Base-by-base conservation (phyloP, 37 sponge, comb jelly and placozoan species). In the Mnemiopsis leidyi region DNA sequence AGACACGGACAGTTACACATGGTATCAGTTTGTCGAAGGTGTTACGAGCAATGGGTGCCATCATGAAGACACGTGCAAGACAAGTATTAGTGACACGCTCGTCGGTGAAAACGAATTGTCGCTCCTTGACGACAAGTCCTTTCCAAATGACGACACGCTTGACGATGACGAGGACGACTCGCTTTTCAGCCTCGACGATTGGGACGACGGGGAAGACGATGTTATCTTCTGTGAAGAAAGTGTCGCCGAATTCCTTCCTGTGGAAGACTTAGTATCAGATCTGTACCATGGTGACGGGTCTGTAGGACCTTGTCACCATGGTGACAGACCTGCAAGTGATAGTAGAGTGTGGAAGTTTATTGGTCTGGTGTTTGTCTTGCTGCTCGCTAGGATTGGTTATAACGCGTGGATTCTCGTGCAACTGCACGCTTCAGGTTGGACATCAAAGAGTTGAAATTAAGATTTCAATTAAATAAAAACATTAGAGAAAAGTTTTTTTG, bases 401-500 rank as follows among this genome's bases (percentile, higher is more conserved):
- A 28, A 32, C 16, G 79, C 79, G 1, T 77, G 79, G 79, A 18
- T 31, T 33, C 36, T 77, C 7, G 79, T 32, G 1, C 79, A 77
- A 32, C 79, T 31, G 7, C 79, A 31, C 35, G 79, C 26, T 31
- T 77, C 79, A 77, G 79, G 79, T 77, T 16, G 32, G 79, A 69
- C 13, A 13, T 48, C 13, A 5, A 48, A n/a, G n/a, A n/a, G n/a
- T n/a, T n/a, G n/a, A n/a, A n/a, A n/a, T n/a, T n/a, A n/a, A n/a
- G n/a, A n/a, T n/a, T n/a, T n/a, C n/a, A n/a, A n/a, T n/a, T n/a
- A n/a, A n/a, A n/a, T n/a, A n/a, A n/a, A n/a, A n/a, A n/a, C n/a
- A n/a, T n/a, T n/a, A n/a, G n/a, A n/a, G n/a, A n/a, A n/a, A n/a
- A n/a, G n/a, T n/a, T n/a, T n/a, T n/a, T n/a, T n/a, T n/a, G n/a